Conservation (phyloP, 2,113 vertebrate species). For the Erythrocebus patas region DNA sequence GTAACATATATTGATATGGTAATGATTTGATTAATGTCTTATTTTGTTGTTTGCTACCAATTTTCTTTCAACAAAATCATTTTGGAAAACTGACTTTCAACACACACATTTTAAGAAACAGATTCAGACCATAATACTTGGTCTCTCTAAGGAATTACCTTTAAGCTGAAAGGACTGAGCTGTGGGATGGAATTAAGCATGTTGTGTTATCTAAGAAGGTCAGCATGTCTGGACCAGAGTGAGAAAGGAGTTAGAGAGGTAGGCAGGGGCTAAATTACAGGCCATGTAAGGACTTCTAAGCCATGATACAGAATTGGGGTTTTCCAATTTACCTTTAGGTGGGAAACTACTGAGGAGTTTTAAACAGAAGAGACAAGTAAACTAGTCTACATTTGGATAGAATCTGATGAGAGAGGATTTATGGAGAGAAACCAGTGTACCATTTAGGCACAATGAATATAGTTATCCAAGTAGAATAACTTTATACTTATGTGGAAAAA, state of each 20-base stretch:
- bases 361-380: neutral
- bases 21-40: neutral
- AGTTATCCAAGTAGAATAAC: neutral
- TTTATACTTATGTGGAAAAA: neutral
- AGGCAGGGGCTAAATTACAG: neutral
- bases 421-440: neutral
- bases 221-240: neutral
- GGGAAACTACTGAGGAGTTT: neutral
- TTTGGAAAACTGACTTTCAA: neutral
- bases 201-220: neutral
- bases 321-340: neutral
- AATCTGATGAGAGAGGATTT: neutral
- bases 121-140: neutral
- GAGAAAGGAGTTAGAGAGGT: neutral
- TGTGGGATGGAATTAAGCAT: neutral
- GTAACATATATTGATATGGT: no score
- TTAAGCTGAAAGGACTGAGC: neutral
- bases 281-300: neutral
- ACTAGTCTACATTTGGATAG: neutral
- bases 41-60: neutral
- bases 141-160: neutral
- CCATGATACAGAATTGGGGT: neutral
- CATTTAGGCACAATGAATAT: neutral
- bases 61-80: neutral
- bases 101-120: neutral